These are phyloP conservation scores for Eleginops maclovinus DNA, from an alignment of 2,113 vertebrate genomes.

Conservation along the genomic window DNA sequence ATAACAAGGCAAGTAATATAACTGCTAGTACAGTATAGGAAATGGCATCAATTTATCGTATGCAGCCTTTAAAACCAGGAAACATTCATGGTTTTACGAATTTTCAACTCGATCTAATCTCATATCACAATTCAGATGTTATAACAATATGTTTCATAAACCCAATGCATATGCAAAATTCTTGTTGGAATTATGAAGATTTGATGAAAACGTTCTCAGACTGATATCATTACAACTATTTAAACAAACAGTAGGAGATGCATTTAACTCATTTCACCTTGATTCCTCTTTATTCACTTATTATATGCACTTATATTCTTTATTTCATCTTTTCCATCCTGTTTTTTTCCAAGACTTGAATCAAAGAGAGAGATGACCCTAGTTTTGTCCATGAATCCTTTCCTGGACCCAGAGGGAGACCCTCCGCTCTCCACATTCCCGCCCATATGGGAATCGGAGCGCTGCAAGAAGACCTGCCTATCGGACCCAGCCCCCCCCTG, in stretches of 20 bases:
- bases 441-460: slow-evolving; percentile 86
- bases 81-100: too few species aligned
- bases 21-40: too few species aligned
- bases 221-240: not conserved
- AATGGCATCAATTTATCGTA: too few species aligned
- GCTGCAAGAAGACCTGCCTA: slow-evolving; percentile 82
- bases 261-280: not conserved
- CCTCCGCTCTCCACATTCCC: slow-evolving; percentile 86
- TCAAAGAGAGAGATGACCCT: slow-evolving; percentile 90
- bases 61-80: too few species aligned
- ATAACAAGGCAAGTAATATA: too few species aligned
- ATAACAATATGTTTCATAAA: too few species aligned
- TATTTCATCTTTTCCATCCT: not conserved
- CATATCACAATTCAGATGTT: too few species aligned
- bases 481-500: slow-evolving; percentile 66
- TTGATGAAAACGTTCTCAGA: not conserved
- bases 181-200: slow-evolving; percentile 21
- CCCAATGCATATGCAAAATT: not conserved
- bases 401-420: slow-evolving; percentile 90
- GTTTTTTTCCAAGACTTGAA: slow-evolving; percentile 77
- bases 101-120: too few species aligned
- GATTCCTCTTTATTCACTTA: not conserved
- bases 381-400: slow-evolving; percentile 94
- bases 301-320: too few species aligned
- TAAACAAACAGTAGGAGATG: not conserved